Evolutionary conservation across 2,888 invertebrate genomes (phyloP).

Genomic region (Ennomos fuscantarius): DNA sequence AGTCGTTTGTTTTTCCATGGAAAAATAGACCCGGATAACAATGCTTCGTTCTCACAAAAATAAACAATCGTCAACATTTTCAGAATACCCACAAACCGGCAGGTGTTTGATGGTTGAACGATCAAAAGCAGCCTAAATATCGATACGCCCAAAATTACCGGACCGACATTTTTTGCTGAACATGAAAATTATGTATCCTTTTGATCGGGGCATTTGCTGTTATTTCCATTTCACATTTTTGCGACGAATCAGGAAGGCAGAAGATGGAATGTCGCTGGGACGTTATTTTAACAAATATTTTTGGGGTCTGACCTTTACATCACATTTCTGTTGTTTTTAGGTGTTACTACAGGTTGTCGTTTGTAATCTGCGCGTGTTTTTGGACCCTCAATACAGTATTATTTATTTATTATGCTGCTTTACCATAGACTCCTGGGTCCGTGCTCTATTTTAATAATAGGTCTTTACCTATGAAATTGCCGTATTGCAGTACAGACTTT

Average conservation of each 20-base stretch:
- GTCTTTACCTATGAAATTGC: too few relatives aligned
- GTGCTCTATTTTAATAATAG: too few relatives aligned
- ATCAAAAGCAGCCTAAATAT: constrained; percentile 10
- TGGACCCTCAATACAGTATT: too few relatives aligned
- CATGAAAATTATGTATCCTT: constrained; percentile 17
- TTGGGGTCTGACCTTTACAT: not conserved
- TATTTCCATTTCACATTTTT: constrained; percentile 18
- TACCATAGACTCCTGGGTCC: too few relatives aligned
- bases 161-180: constrained; percentile 15
- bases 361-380: constrained; percentile 3
- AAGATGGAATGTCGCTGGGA: constrained; percentile 24
- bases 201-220: constrained; percentile 13
- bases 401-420: too few relatives aligned
- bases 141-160: constrained; percentile 17
- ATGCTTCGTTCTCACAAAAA: too few relatives aligned
- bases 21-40: too few relatives aligned
- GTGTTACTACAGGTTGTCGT: not conserved
- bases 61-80: not conserved
- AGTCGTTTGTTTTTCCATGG: too few relatives aligned
- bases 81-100: constrained; percentile 1
- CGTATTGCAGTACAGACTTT: too few relatives aligned
- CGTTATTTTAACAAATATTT: constrained; percentile 8
- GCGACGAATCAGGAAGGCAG: constrained; percentile 3
- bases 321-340: not conserved
- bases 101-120: constrained; percentile 4